These are phyloP conservation scores for Eupeodes luniger DNA, from an alignment of 2,888 invertebrate genomes.

Conservation along the genomic window DNA sequence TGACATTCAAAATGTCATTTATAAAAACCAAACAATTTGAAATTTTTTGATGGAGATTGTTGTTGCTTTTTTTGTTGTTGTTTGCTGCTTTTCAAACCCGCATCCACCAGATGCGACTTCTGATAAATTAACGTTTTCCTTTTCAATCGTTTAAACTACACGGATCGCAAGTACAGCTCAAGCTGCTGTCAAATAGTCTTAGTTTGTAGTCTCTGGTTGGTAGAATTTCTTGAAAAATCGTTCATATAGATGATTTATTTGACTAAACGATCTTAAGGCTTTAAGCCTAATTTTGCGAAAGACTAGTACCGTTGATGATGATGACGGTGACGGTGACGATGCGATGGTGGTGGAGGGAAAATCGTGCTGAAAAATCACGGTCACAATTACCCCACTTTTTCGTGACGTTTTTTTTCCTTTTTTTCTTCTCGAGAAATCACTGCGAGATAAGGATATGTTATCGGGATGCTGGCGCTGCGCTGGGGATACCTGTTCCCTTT, in stretches of 20 bases:
- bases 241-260: conserved; percentile 59
- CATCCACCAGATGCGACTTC: conserved; percentile 52
- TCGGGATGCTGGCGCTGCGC: conserved; percentile 52
- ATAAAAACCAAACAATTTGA: conserved; percentile 44
- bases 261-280: conserved; percentile 38
- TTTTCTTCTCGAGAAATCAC: conserved; percentile 22
- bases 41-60: background rate
- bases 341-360: background rate
- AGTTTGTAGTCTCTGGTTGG: background rate
- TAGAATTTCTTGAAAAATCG: conserved; percentile 32
- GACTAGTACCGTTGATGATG: background rate
- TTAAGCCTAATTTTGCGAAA: background rate
- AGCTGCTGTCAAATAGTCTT: conserved; percentile 24
- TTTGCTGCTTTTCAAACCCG: conserved; percentile 2
- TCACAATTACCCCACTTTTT: conserved; percentile 73
- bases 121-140: conserved; percentile 72
- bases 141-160: conserved; percentile 40
- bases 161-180: background rate
- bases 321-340: no score
- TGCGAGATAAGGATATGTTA: conserved; percentile 70
- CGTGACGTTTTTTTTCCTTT: conserved; percentile 42
- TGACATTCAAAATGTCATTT: conserved; percentile 29
- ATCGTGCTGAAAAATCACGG: conserved; percentile 69
- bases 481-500: conserved; percentile 68
- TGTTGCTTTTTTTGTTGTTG: background rate